Evolutionary conservation across 2,113 vertebrate species (phyloP).

Genomic region (Catharus minimus): DNA sequence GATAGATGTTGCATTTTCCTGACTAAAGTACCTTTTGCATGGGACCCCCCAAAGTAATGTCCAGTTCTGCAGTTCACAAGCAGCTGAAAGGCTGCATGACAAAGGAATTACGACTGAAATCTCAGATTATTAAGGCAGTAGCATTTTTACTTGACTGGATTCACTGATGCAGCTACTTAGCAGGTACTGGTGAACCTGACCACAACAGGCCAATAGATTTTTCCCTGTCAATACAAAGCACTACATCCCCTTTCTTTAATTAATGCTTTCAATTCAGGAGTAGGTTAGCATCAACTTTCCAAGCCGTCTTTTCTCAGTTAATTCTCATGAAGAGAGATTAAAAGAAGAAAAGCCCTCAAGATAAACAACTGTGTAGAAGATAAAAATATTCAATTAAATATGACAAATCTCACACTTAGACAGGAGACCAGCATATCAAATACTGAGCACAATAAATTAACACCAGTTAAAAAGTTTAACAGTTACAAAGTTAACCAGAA

Average conservation of each 20-base stretch:
- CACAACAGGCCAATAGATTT: not conserved
- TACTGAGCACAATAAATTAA: slow-evolving; percentile 71
- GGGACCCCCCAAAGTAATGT: not conserved
- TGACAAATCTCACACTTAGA: slow-evolving; percentile 41
- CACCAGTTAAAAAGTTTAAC: slow-evolving; percentile 69
- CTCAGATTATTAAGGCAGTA: slow-evolving; percentile 53
- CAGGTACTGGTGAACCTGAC: not conserved
- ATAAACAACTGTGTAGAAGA: slow-evolving; percentile 14
- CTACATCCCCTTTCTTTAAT: not conserved
- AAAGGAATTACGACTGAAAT: not conserved
- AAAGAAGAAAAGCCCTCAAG: slow-evolving; percentile 21
- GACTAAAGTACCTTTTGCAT: not conserved
- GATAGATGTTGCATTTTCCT: not conserved
- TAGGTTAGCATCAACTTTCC: not conserved
- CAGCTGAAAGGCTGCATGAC: not conserved
- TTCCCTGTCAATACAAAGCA: not conserved
- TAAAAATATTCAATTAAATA: slow-evolving; percentile 46
- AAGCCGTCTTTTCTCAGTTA: not conserved
- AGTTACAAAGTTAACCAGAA: slow-evolving; percentile 72
- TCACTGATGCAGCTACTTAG: slow-evolving; percentile 29
- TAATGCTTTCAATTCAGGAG: not conserved
- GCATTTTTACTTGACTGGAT: slow-evolving; percentile 35
- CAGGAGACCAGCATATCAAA: slow-evolving; percentile 53
- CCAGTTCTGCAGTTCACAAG: not conserved
- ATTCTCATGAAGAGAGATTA: slow-evolving; percentile 6